These are phyloP conservation scores for Acanthosepion lycidas DNA, from an alignment of 2,888 invertebrate species.

Conservation along the genomic window DNA sequence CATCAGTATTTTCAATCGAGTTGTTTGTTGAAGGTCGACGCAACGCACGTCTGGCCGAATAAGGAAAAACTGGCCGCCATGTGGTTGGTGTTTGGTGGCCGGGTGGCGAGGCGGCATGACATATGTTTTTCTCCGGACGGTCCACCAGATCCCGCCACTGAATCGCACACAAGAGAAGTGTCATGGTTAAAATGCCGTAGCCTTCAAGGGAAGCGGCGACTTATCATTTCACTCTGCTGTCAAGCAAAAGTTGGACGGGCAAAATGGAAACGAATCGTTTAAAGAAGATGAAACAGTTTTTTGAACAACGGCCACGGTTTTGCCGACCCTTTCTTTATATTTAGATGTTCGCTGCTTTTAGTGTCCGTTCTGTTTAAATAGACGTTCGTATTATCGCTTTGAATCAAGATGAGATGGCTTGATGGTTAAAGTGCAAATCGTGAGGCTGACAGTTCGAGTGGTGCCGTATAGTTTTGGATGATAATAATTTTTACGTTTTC, in stretches of 20 bases:
- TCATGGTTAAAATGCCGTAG: not conserved
- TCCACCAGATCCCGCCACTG: not conserved
- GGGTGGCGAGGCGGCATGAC: not conserved
- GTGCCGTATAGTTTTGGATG: too few species aligned
- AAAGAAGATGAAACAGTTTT: not conserved
- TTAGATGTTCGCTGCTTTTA: not conserved
- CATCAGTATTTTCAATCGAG: too few species aligned
- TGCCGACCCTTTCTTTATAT: not conserved
- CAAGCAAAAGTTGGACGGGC: not conserved
- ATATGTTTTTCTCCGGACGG: not conserved
- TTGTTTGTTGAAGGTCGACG: too few species aligned
- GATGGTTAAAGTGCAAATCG: too few species aligned
- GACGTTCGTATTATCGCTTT: not conserved
- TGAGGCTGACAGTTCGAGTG: too few species aligned
- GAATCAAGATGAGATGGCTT: not conserved
- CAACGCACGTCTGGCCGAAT: too few species aligned
- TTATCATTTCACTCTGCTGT: not conserved
- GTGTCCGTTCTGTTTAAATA: not conserved
- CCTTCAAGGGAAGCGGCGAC: not conserved
- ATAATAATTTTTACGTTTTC: too few species aligned
- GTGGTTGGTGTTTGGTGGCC: not conserved
- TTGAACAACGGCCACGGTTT: not conserved
- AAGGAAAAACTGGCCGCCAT: too few species aligned
- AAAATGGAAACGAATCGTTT: not conserved
- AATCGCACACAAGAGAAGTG: not conserved